A percentile compares a stretch with the other conserved stretches of the same genome.
Evolutionary conservation across 2,797 vertebrate species (phyloP).

Genomic region (Anabacerthia variegaticeps): DNA sequence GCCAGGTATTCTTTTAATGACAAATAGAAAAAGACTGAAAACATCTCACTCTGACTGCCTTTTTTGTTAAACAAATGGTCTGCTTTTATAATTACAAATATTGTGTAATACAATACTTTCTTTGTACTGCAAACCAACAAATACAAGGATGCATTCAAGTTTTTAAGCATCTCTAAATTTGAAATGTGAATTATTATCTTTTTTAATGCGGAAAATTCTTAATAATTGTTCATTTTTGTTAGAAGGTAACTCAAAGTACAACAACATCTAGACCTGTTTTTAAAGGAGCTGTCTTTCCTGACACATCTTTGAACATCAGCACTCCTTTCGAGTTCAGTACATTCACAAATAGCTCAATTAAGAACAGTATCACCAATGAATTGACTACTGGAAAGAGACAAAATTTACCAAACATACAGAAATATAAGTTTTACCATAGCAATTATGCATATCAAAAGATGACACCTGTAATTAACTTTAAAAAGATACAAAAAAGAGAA

Average conservation of each 20-base stretch:
- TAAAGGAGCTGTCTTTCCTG: conserved; percentile 61
- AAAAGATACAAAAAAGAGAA: conserved; percentile 76
- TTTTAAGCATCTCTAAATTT: conserved; percentile 68
- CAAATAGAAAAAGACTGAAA: conserved; percentile 78
- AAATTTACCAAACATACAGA: conserved; percentile 71
- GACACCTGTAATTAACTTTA: conserved; percentile 70
- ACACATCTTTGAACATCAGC: conserved; percentile 32
- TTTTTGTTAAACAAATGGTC: conserved; percentile 66
- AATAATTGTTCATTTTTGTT: conserved; percentile 34
- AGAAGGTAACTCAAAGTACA: conserved; percentile 62
- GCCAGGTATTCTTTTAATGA: conserved; percentile 81
- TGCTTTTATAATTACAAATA: conserved; percentile 76
- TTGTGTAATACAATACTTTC: conserved; percentile 69
- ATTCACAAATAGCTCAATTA: conserved; percentile 72
- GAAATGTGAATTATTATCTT: conserved; percentile 10
- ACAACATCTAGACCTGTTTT: conserved; percentile 51
- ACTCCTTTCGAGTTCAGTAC: conserved; percentile 55
- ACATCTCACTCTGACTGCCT: conserved; percentile 74
- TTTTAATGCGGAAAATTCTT: conserved; percentile 43
- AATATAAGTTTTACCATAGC: conserved; percentile 73
- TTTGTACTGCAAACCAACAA: conserved; percentile 75
- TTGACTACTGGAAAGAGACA: conserved; percentile 72
- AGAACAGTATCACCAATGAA: conserved; percentile 74
- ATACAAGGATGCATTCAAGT: conserved; percentile 72
- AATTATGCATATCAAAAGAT: conserved; percentile 75